A percentile compares a stretch with the other conserved stretches of the same genome.
Evolutionary conservation across 2,888 invertebrate species (phyloP).

Genomic region (Drosophila fulvimacula): DNA sequence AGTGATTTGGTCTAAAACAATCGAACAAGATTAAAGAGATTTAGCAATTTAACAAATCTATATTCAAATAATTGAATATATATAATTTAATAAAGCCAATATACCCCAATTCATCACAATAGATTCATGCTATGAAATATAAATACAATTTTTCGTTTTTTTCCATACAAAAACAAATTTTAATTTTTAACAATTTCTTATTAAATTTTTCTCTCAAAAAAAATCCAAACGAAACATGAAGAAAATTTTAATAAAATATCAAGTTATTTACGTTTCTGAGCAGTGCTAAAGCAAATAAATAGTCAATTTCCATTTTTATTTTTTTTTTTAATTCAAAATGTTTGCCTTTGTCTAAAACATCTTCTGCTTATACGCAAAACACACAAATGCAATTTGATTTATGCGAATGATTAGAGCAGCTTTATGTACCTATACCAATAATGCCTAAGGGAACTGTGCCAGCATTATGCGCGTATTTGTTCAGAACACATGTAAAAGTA

Average conservation of each 20-base stretch:
- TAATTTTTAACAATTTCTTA: not conserved
- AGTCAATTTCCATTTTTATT: too few species aligned
- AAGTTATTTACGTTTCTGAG: not conserved
- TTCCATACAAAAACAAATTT: not conserved
- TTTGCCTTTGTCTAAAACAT: constrained; percentile 13
- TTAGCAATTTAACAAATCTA: too few species aligned
- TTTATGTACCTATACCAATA: not conserved
- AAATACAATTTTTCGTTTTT: not conserved
- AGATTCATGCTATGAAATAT: not conserved
- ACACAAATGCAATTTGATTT: constrained; percentile 1
- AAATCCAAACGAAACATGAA: not conserved
- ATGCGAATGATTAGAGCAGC: constrained; percentile 4
- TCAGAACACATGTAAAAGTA: constrained; percentile 15
- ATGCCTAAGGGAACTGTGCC: constrained; percentile 32
- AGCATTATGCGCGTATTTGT: constrained; percentile 22
- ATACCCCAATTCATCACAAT: not conserved
- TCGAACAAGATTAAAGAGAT: too few species aligned
- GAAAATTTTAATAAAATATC: not conserved
- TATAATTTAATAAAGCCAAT: not conserved
- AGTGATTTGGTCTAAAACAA: too few species aligned
- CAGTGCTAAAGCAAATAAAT: constrained; percentile 3
- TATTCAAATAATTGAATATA: too few species aligned
- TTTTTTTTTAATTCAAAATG: too few species aligned
- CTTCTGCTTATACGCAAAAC: not conserved
- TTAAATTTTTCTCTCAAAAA: not conserved